Base-by-base conservation (phyloP, 2,888 invertebrate genomes). In the Hydroisotoma schaefferi region DNA sequence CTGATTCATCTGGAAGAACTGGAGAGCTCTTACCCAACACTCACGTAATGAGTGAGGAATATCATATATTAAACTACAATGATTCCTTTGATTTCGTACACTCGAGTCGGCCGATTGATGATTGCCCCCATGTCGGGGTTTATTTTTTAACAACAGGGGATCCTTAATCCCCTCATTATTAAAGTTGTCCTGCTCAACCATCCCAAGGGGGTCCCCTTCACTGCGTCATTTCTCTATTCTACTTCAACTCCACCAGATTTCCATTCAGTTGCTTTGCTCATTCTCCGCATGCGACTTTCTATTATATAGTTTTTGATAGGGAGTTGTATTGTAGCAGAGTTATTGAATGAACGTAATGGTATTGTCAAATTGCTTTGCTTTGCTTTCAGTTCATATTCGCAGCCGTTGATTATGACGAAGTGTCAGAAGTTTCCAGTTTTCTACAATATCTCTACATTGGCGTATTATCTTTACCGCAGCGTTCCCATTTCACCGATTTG, bases 161-260 rank as follows among this genome's bases (percentile, higher is more conserved):
- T 27, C 59, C 60, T 61, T 68, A 68, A 68, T 68, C 68, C 68
- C 61, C 66, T 68, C 68, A 68, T 68, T 68, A 68, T 68, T 65
- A 68, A 64, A 68, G 53, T 65, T 63, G 57, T 61, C 57, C 60
- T 48, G 51, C 58, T 53, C 58, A 33, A 33, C 49, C 49, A 59
- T 63, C 59, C 57, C 54, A 54, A 49, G 61, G 52, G 57, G 60
- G 52, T 44, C 53, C 38, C 2, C 20, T 33, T 5, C 18, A 27
- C 37, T 15, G n/a, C 38, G 22, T 54, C 46, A 29, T 25, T 5
- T 46, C 20, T 40, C 40, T 5, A 40, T 40, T 40, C 40, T 20
- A 40, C 40, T 40, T 40, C 40, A 40, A 15, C 15, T 40, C 40
- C 20, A 18, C 40, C n/a, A 15, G 15, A 15, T 40, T 40, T 5